Evolutionary conservation across 2,797 vertebrate species (phyloP).

Genomic region (Myotis vivesi): DNA sequence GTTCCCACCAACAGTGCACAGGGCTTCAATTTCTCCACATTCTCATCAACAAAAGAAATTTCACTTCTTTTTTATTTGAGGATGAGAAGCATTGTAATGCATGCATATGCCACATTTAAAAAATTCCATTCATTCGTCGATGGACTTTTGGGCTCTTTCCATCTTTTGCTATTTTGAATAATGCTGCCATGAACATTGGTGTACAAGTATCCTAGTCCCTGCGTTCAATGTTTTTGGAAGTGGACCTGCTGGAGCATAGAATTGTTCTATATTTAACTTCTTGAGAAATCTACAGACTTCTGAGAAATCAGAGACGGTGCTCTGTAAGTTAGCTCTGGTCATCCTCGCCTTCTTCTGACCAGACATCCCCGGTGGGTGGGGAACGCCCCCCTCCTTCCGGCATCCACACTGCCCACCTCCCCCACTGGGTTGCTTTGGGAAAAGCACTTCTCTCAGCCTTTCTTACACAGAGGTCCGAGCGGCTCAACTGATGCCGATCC

Average conservation of each 20-base stretch:
- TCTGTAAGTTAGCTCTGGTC: background rate
- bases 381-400: background rate
- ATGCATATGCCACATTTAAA: background rate
- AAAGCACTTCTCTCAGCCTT: background rate
- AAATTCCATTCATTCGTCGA: background rate
- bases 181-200: background rate
- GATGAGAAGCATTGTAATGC: background rate
- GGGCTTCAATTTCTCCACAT: background rate
- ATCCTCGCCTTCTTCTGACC: background rate
- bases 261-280: background rate
- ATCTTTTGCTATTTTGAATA: background rate
- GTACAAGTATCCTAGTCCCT: background rate
- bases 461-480: background rate
- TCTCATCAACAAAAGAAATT: background rate
- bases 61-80: background rate
- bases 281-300: background rate
- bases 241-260: background rate
- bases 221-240: background rate
- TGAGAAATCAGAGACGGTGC: background rate
- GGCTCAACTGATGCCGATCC: background rate
- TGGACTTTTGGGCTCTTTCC: background rate
- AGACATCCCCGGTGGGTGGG: background rate
- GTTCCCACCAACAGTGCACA: too few species aligned
- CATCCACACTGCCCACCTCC: background rate
- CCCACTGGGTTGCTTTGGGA: background rate